phyloP scores from a whole-genome alignment of 2,113 vertebrate species.

The Elephantulus edwardii region DNA sequence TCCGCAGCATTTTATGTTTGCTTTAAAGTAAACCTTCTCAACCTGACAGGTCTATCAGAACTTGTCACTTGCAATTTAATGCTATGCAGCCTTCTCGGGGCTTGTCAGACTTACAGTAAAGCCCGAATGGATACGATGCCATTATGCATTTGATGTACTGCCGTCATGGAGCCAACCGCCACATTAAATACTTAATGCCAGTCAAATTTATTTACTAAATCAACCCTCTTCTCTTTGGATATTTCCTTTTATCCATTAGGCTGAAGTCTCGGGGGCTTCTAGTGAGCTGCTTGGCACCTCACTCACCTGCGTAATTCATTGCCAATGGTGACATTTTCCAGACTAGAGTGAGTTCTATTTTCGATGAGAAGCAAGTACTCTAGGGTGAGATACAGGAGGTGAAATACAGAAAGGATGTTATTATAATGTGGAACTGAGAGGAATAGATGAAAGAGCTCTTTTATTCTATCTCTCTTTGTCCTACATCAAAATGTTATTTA shows the following conservation, averaged over 20 bases:
- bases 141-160: slow-evolving; percentile 50
- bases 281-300: slow-evolving; percentile 30
- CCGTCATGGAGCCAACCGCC: slow-evolving; percentile 54
- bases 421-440: slow-evolving; percentile 68
- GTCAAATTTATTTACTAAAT: slow-evolving; percentile 79
- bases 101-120: slow-evolving; percentile 19
- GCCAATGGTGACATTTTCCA: slow-evolving; percentile 74
- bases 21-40: slow-evolving; percentile 71
- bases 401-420: slow-evolving; percentile 65
- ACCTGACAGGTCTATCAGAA: slow-evolving; percentile 75
- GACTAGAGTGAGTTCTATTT: slow-evolving; percentile 65
- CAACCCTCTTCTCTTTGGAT: slow-evolving; percentile 50
- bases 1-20: slow-evolving; percentile 45
- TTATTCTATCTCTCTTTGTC: slow-evolving; percentile 72
- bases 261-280: slow-evolving; percentile 50
- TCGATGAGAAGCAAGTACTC: slow-evolving; percentile 74
- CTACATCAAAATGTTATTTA: slow-evolving; percentile 78
- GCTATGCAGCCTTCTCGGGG: not conserved
- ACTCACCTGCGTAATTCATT: slow-evolving; percentile 57
- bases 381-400: slow-evolving; percentile 58
- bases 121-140: slow-evolving; percentile 6
- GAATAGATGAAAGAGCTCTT: slow-evolving; percentile 78
- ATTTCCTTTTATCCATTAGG: slow-evolving; percentile 66
- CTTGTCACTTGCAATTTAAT: slow-evolving; percentile 70
- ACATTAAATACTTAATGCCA: slow-evolving; percentile 79